These are phyloP conservation scores for Scaptomyza caliginosa DNA, from an alignment of 2,888 invertebrate genomes.

Conservation along the genomic window DNA sequence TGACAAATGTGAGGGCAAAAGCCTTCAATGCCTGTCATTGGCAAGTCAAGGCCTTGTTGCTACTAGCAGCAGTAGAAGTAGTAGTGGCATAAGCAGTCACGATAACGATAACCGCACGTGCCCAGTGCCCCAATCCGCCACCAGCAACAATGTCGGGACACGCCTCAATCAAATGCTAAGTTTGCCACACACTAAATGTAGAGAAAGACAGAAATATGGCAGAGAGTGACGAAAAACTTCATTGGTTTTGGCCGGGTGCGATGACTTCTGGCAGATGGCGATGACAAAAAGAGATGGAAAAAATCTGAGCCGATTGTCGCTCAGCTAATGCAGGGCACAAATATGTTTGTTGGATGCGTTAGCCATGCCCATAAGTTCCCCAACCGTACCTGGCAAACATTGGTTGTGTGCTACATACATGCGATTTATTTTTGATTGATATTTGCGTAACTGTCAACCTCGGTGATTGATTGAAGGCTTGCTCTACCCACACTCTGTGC, in stretches of 20 bases:
- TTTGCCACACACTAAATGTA: constrained; percentile 47
- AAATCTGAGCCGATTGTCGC: constrained; percentile 32
- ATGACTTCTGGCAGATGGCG: constrained; percentile 45
- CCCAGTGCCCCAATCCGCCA: constrained; percentile 1
- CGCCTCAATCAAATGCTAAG: constrained; percentile 50
- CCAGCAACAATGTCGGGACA: not conserved
- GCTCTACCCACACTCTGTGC: constrained; percentile 7
- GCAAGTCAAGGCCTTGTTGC: constrained; percentile 31
- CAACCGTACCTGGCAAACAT: constrained; percentile 69
- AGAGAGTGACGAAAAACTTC: constrained; percentile 13
- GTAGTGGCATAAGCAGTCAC: not conserved
- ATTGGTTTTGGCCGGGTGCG: constrained; percentile 18
- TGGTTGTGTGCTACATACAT: constrained; percentile 64
- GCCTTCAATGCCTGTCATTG: constrained; percentile 21
- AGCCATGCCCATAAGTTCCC: constrained; percentile 14
- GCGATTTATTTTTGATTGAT: constrained; percentile 78
- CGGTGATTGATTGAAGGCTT: constrained; percentile 76
- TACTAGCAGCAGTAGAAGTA: constrained; percentile 2
- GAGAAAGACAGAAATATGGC: constrained; percentile 34
- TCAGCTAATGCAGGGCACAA: constrained; percentile 50
- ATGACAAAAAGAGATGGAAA: not conserved
- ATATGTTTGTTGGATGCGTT: constrained; percentile 42
- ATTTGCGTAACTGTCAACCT: constrained; percentile 77
- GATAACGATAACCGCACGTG: constrained; percentile 45
- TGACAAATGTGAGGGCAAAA: constrained; percentile 45